Evolutionary conservation across 2,113 vertebrate genomes (phyloP), one percentile per base, ranked within the genome.

Genomic region (Pipra filicauda): DNA sequence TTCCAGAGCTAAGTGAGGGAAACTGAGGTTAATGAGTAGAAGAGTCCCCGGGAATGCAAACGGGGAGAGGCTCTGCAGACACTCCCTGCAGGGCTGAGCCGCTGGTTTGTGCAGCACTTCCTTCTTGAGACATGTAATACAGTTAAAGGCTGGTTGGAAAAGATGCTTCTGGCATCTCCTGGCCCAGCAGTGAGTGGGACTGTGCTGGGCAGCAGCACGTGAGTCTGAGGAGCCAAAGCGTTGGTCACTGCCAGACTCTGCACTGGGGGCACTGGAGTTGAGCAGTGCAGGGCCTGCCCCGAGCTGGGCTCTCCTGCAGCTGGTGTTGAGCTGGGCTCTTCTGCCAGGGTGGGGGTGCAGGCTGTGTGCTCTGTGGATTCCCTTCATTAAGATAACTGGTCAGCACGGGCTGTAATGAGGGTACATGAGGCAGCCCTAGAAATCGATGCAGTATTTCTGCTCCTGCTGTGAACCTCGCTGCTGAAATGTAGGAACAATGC

Each of bases 301-400:
- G 16, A 11, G 35, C 71, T 18, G 18, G 19, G 64, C 44, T 41
- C 37, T 75, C 14, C 3, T 35, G 6, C 20, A 33, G 24, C 44
- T 30, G 77, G 27, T 39, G 0, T 3, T 15, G 26, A 27, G 4
- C 80, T 28, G 1, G 0, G 51, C 35, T 5, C 4, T 46, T 21
- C 43, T 55, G 69, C 35, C 23, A 77, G 48, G 33, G 14, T 3
- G 14, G 15, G n/a, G 8, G 16, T 16, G 6, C 22, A 20, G 33
- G 1, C 52, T 1, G 0, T 15, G 21, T 23, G 57, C 61, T 91
- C 58, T n/a, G n/a, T n/a, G 62, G 61, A 33, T 55, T 82, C 57
- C 54, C 65, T 65, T 28, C 43, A 70, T 44, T 88, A 81, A 84
- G 77, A 77, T 28, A 41, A 13, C 26, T 0, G 0, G 31, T 48